phyloP scores from a whole-genome alignment of 1,140 invertebrate genomes.

The Philaenus spumarius region DNA sequence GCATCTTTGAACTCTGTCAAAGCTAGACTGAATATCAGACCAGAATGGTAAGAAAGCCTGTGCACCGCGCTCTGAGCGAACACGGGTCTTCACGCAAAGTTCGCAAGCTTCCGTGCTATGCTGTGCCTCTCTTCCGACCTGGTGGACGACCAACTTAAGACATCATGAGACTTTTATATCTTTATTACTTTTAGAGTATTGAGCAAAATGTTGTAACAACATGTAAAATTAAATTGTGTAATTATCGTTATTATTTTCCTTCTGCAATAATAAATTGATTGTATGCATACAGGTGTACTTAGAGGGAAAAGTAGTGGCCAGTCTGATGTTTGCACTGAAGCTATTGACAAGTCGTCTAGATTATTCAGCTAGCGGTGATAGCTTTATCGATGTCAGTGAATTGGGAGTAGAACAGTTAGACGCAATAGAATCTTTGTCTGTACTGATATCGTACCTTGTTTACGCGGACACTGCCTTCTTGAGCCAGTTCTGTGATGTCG shows the following conservation, averaged over 20 bases:
- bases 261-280: constrained; percentile 3
- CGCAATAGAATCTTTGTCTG: constrained; percentile 54
- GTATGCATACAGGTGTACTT: constrained; percentile 53
- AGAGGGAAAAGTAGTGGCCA: constrained; percentile 67
- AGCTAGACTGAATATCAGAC: no score
- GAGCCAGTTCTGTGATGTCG: constrained; percentile 67
- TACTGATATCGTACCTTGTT: constrained; percentile 63
- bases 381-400: constrained; percentile 28
- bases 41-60: no score
- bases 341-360: constrained; percentile 41
- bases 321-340: constrained; percentile 64
- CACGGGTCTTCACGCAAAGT: not conserved
- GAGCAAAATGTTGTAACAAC: no score
- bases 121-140: no score
- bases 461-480: constrained; percentile 61
- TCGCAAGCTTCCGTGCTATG: not conserved
- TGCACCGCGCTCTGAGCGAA: no score
- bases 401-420: constrained; percentile 50
- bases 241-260: no score
- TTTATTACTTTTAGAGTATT: no score
- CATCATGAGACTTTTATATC: no score
- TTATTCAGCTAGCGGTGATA: not conserved
- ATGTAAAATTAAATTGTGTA: no score
- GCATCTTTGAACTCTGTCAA: no score
- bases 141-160: not conserved